Conservation (phyloP, 37 sponge, comb jelly and placozoan species). For the Dysidea cf. avara region DNA sequence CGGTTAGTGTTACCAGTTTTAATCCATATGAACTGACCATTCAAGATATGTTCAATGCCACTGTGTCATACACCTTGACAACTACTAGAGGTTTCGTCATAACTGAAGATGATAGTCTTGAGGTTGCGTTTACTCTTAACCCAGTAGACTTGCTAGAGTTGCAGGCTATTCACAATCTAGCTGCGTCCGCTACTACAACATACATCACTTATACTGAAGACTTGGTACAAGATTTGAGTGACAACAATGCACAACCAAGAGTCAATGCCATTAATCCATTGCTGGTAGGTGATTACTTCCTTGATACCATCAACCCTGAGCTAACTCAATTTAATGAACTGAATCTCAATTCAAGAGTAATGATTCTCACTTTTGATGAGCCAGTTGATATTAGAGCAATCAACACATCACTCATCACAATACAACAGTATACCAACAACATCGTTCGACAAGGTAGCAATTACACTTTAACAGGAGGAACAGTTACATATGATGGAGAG, state of each 20-base stretch:
- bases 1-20: conserved; percentile 51
- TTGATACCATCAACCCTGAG: conserved; percentile 57
- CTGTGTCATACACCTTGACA: conserved; percentile 49
- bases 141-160: conserved; percentile 54
- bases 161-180: conserved; percentile 58
- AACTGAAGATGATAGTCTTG: conserved; percentile 19
- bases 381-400: conserved; percentile 65
- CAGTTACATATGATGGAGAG: conserved; percentile 47
- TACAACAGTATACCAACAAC: conserved; percentile 44
- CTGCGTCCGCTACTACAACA: conserved; percentile 51
- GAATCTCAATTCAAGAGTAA: conserved; percentile 29
- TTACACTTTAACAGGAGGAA: conserved; percentile 65
- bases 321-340: conserved; percentile 58
- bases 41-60: conserved; percentile 10
- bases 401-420: conserved; percentile 38
- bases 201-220: conserved; percentile 52
- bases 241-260: conserved; percentile 25
- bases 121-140: conserved; percentile 35
- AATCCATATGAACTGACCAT: conserved; percentile 59
- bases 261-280: conserved; percentile 24
- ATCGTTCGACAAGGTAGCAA: neutral
- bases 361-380: conserved; percentile 67
- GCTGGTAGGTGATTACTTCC: conserved; percentile 32
- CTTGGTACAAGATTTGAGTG: conserved; percentile 54
- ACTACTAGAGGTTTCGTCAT: conserved; percentile 3